Conservation (phyloP, 53 echinoderm and acorn worm genomes). For the Glandiceps talaboti region DNA sequence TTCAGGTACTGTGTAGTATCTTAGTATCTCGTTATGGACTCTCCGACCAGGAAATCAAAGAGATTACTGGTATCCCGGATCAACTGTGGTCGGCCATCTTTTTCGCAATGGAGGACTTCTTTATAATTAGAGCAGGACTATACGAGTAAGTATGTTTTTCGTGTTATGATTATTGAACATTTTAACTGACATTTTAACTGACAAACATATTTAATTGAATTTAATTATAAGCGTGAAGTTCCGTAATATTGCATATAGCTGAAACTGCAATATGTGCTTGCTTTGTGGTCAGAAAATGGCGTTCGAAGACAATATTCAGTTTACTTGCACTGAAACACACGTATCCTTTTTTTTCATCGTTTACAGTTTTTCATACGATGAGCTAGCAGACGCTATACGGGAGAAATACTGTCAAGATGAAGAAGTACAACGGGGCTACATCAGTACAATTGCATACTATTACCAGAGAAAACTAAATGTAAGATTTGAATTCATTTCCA, state of each 20-base stretch:
- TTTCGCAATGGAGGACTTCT: constrained; percentile 63
- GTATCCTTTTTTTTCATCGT: too few species aligned
- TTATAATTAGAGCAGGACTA: constrained; percentile 45
- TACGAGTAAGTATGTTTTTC: constrained; percentile 64
- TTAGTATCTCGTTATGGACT: constrained; percentile 50
- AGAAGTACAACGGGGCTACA: constrained; percentile 14
- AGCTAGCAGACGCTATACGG: constrained; percentile 40
- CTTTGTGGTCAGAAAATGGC: too few species aligned
- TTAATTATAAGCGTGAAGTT: too few species aligned
- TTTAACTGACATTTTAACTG: too few species aligned
- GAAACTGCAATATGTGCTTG: too few species aligned
- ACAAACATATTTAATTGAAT: too few species aligned
- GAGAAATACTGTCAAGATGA: constrained; percentile 29
- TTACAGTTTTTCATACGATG: constrained; percentile 40
- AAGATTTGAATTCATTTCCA: too few species aligned
- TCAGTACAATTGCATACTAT: constrained; percentile 19
- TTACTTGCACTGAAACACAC: too few species aligned
- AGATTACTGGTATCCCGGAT: constrained; percentile 33
- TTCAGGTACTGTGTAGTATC: constrained; percentile 73
- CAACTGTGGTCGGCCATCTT: constrained; percentile 55
- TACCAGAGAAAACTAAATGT: constrained; percentile 42
- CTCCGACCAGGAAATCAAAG: constrained; percentile 54
- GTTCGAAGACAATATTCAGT: too few species aligned
- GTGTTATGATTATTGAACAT: too few species aligned
- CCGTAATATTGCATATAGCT: too few species aligned